Evolutionary conservation across 2,888 invertebrate genomes (phyloP).

Genomic region (Trachelus iudaicus): DNA sequence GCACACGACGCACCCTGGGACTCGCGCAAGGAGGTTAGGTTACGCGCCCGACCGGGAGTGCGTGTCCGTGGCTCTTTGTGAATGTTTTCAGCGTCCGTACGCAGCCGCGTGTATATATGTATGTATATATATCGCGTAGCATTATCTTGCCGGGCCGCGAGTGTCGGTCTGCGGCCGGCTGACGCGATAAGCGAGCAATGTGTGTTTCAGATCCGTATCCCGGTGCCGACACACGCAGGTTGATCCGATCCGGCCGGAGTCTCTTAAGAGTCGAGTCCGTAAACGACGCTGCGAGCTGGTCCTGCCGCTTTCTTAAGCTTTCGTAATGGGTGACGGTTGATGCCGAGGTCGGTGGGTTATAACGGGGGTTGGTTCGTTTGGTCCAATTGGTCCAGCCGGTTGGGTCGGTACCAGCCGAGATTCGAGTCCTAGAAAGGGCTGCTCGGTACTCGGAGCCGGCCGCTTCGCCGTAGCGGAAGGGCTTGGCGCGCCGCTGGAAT

Average conservation of each 20-base stretch:
- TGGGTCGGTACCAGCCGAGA: no score
- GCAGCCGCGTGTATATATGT: no score
- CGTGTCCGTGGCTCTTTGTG: no score
- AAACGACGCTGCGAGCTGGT: background rate
- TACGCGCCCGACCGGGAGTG: no score
- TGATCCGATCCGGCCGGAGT: conserved; percentile 24
- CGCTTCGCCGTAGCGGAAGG: background rate
- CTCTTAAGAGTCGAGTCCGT: background rate
- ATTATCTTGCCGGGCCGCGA: conserved; percentile 20
- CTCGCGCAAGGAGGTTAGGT: no score
- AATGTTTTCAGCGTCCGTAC: background rate
- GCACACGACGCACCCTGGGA: background rate
- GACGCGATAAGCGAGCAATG: conserved; percentile 44
- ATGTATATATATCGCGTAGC: conserved; percentile 20
- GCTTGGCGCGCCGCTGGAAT: background rate
- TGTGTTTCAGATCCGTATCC: conserved; percentile 35
- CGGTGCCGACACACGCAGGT: conserved; percentile 42
- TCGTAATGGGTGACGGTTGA: no score
- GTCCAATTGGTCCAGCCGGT: no score
- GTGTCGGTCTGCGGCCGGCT: conserved; percentile 16
- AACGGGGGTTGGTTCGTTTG: no score
- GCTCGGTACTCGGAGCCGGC: no score
- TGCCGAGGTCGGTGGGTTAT: no score
- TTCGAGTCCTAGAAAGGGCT: no score
- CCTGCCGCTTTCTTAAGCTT: no score